Base-by-base conservation (phyloP, 2,888 invertebrate species). In the Clostera curtula region DNA sequence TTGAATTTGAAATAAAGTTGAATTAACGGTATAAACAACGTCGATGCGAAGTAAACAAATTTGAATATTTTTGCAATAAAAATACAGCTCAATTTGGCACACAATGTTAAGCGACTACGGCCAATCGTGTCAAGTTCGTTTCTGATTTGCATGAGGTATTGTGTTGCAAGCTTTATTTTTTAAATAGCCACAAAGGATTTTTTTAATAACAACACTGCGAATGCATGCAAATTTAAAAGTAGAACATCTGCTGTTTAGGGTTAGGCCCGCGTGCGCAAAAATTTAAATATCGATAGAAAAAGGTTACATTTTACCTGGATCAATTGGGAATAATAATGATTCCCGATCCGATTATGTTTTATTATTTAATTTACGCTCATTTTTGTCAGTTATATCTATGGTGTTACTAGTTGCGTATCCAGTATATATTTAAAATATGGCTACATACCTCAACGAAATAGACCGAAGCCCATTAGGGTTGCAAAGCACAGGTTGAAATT, bases 71-170 rank as follows among this genome's bases (percentile, higher is more conserved):
- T 33, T 13, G 3, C 13, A 1, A 23, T 31, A 5, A n/a, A 10
- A 18, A 51, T 65, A 75, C 49, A 48, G 69, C 54, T 45, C 36
- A 55, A 40, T 52, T 55, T 67, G 18, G 56, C 38, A 27, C 29
- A 40, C 34, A 32, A 25, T 29, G 4, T 5, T 24, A 33, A 37
- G 26, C 33, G 34, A 44, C 48, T 62, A 51, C 15, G 37, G 34
- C 53, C 14, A 63, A 68, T 37, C 25, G 27, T 27, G 39, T 36
- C 37, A 34, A 34, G 44, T 43, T 42, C 38, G 43, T 42, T 56
- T 62, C 79, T 82, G 82, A 83, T 83, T 83, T 83, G 82, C 83
- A 83, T 83, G 75, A 68, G 58, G 70, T 67, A 71, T 82, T 82
- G 77, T 80, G 56, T 71, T 72, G 68, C 62, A 60, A 69, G 65